A percentile compares a stretch with the other conserved stretches of the same genome.
These are phyloP conservation scores for Maccullochella peelii DNA, from an alignment of 2,113 vertebrate species.

Conservation along the genomic window DNA sequence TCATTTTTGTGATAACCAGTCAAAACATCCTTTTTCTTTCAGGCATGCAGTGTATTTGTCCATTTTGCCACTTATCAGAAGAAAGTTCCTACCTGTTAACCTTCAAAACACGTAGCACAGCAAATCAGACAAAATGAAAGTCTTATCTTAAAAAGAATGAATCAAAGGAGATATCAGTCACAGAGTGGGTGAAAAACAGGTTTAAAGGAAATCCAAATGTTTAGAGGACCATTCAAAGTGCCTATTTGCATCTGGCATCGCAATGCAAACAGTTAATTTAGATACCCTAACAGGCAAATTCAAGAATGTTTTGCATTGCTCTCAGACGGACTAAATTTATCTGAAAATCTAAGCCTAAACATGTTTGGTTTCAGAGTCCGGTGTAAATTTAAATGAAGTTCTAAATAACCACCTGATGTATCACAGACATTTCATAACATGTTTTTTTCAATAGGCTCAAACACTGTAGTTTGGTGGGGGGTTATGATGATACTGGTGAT, in stretches of 20 bases:
- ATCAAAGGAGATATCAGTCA: neutral
- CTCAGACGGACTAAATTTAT: neutral
- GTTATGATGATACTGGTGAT: neutral
- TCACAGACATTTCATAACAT: neutral
- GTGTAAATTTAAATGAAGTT: neutral
- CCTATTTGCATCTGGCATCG: constrained; percentile 55
- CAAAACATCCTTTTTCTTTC: constrained; percentile 2
- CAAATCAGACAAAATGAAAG: neutral
- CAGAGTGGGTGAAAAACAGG: neutral
- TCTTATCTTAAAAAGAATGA: neutral
- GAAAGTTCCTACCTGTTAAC: neutral
- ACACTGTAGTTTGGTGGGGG: neutral
- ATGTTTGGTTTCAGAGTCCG: neutral
- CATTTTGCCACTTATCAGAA: neutral
- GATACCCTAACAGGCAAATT: constrained; percentile 41
- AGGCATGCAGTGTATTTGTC: constrained; percentile 1
- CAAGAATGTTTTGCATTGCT: constrained; percentile 60
- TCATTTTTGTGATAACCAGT: neutral
- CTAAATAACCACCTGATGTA: neutral
- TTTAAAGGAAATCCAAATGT: constrained; percentile 12
- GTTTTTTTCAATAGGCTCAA: neutral
- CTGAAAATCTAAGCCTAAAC: too few relatives aligned
- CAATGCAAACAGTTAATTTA: constrained; percentile 46
- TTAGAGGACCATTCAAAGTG: constrained; percentile 23
- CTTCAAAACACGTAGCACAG: constrained; percentile 2